Evolutionary conservation across 2,888 invertebrate species (phyloP), one percentile per base, ranked within the genome.

Genomic region (Epinotia brunnichana): DNA sequence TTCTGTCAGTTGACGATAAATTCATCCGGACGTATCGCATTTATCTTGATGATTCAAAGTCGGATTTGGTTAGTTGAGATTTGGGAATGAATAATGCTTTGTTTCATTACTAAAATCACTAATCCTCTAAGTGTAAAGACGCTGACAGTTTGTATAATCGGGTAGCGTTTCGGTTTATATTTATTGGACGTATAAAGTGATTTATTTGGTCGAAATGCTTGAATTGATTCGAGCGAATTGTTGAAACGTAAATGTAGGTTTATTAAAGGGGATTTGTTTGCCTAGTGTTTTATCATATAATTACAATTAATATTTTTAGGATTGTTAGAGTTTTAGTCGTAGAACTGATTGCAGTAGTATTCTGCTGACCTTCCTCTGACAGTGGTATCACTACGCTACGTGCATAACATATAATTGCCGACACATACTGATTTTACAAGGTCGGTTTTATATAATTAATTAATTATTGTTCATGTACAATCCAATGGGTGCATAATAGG

Each of bases 21-120:
- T 66, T 54, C 39, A n/a, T 21, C 56, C 17, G 66, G 56, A 56
- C 39, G 54, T 66, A 66, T 66, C 66, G 54, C 56, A 66, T 66
- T 66, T 66, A 56, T 66, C 66, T 66, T 66, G 54, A 56, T 66
- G 56, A 66, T 24, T 41, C 41, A 41, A 54, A 66, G 54, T 41
- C 66, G 54, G 53, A 4, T 41, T 64, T 21, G 64, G 64, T 64
- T 64, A 64, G 54, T 64, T 53, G 54, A 21, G 66, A 66, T 66
- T 66, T 54, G 17, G 54, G n/a, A 41, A 56, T 66, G 66, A 66
- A 41, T 56, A 66, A 66, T 66, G 66, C 21, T 56, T 66, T 24
- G 66, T 56, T 17, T 56, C 54, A 66, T 66, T 66, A 41, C 54
- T 41, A 17, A 66, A 21, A 39, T 24, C 17, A 54, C 17, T 66